Evolutionary conservation across 2,888 invertebrate species (phyloP).

Genomic region (Trichopria drosophilae): DNA sequence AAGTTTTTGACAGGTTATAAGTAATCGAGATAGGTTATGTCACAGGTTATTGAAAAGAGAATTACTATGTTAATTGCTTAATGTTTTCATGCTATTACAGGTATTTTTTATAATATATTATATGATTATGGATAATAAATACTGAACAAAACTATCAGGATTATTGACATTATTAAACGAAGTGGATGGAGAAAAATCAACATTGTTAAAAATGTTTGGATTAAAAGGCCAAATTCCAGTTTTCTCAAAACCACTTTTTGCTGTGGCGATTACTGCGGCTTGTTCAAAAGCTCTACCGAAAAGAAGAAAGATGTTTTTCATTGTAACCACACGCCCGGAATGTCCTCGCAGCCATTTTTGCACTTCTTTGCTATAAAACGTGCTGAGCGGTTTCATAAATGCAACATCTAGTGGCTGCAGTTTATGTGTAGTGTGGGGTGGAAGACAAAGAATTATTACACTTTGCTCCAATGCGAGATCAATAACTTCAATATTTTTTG

Average conservation of each 20-base stretch:
- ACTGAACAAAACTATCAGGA: too few relatives aligned
- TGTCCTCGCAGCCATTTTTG: slow-evolving; percentile 35
- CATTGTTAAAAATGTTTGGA: too few relatives aligned
- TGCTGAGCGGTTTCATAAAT: slow-evolving; percentile 41
- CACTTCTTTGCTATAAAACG: slow-evolving; percentile 38
- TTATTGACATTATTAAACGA: too few relatives aligned
- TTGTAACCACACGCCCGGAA: slow-evolving; percentile 40
- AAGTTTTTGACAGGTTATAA: too few relatives aligned
- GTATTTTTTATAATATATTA: too few relatives aligned
- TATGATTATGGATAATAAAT: too few relatives aligned
- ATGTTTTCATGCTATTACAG: too few relatives aligned
- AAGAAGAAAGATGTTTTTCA: slow-evolving; percentile 38
- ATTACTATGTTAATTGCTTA: too few relatives aligned
- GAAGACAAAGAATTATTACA: slow-evolving; percentile 48
- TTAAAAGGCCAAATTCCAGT: slow-evolving; percentile 39
- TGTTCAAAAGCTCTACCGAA: slow-evolving; percentile 43
- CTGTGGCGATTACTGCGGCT: slow-evolving; percentile 39
- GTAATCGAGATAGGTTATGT: too few relatives aligned
- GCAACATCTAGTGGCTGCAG: slow-evolving; percentile 42
- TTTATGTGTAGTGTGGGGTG: slow-evolving; percentile 43
- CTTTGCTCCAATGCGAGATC: slow-evolving; percentile 40
- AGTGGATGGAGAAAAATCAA: too few relatives aligned
- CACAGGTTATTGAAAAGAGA: too few relatives aligned
- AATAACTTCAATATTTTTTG: slow-evolving; percentile 45
- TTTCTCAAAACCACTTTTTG: slow-evolving; percentile 42